A percentile compares a stretch with the other conserved stretches of the same genome.
phyloP scores from a whole-genome alignment of 2,113 vertebrate species.

The Mellivora capensis region DNA sequence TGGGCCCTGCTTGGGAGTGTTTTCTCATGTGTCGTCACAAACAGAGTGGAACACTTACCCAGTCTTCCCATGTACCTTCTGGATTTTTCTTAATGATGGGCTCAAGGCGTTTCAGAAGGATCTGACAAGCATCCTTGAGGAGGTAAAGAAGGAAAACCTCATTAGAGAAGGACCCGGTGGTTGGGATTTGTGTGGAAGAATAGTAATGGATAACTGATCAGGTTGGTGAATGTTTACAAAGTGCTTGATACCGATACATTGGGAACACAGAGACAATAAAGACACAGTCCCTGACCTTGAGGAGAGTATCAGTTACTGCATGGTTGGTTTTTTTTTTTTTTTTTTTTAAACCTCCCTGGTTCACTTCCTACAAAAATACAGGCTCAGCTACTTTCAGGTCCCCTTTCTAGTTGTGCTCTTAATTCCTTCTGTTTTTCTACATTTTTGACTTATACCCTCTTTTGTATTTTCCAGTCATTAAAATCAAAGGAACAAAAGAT shows the following conservation, averaged over 20 bases:
- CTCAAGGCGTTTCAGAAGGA: constrained; percentile 87
- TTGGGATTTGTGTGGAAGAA: neutral
- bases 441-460: neutral
- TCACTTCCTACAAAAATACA: neutral
- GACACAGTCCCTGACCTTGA: neutral
- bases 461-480: neutral
- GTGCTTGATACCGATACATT: neutral
- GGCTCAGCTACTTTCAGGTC: neutral
- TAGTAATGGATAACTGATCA: neutral
- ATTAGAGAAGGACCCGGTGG: neutral
- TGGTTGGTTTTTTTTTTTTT: neutral
- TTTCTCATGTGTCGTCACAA: neutral
- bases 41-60: constrained; percentile 82
- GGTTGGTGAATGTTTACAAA: neutral
- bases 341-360: neutral
- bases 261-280: neutral
- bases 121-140: constrained; percentile 91
- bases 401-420: neutral
- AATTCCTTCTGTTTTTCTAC: neutral
- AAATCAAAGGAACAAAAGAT: neutral
- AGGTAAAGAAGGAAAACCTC: neutral
- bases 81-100: constrained; percentile 87
- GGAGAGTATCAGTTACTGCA: neutral
- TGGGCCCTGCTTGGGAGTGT: neutral
- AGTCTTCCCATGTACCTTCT: constrained; percentile 88